These are phyloP conservation scores for Teleogryllus occipitalis DNA, from an alignment of 1,140 invertebrate species.

Conservation along the genomic window DNA sequence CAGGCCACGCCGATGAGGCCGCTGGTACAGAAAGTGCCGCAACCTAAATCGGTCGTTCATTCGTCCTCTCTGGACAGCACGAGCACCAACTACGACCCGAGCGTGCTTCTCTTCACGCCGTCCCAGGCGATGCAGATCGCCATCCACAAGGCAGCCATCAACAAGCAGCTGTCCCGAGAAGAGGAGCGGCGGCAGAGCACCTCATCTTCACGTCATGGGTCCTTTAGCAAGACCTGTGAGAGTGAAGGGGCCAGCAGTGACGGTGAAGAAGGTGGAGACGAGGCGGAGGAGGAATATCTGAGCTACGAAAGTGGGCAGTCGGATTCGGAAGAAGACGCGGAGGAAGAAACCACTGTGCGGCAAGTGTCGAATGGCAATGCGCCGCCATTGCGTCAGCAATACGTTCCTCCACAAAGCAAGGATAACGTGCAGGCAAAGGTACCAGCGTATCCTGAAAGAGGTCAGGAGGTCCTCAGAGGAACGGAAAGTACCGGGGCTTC, in stretches of 20 bases:
- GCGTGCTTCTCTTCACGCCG: constrained; percentile 34
- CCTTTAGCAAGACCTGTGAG: constrained; percentile 7
- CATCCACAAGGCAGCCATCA: constrained; percentile 38
- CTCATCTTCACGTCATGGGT: background rate
- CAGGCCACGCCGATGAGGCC: background rate
- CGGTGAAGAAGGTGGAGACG: constrained; percentile 22
- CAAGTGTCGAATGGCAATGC: background rate
- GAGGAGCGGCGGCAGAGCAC: constrained; percentile 25
- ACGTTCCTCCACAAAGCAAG: no score
- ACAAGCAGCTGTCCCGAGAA: constrained; percentile 37
- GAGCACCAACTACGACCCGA: constrained; percentile 32
- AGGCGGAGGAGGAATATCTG: constrained; percentile 27
- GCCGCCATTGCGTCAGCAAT: background rate
- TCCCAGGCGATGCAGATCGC: constrained; percentile 38
- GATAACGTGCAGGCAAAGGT: background rate
- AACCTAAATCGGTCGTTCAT: constrained; percentile 12
- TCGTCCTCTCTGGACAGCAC: constrained; percentile 21
- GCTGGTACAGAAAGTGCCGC: background rate
- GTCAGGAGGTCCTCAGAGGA: background rate
- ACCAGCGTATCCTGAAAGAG: background rate
- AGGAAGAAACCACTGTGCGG: constrained; percentile 14
- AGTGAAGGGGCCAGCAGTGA: background rate
- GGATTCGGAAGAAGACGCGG: constrained; percentile 12
- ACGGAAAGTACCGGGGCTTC: background rate
- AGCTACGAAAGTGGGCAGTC: constrained; percentile 21